phyloP scores from a whole-genome alignment of 2,888 invertebrate genomes.

The Caenorhabditis uteleia region DNA sequence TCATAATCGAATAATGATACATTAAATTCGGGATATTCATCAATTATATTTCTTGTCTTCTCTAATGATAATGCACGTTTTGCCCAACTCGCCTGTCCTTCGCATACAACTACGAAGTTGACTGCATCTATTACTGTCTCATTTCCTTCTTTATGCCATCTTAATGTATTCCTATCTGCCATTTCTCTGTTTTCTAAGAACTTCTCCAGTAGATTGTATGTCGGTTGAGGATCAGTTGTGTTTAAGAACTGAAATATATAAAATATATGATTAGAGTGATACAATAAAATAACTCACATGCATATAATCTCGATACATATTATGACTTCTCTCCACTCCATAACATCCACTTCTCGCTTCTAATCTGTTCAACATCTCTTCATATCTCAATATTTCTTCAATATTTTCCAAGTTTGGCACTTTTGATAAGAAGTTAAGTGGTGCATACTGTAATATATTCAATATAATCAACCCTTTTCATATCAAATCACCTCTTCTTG shows the following conservation, averaged over 20 bases:
- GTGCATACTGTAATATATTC: slow-evolving; percentile 54
- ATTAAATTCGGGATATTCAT: slow-evolving; percentile 55
- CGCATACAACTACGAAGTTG: slow-evolving; percentile 59
- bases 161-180: slow-evolving; percentile 47
- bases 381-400: slow-evolving; percentile 36
- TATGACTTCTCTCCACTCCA: slow-evolving; percentile 41
- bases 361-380: slow-evolving; percentile 46
- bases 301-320: slow-evolving; percentile 54
- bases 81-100: slow-evolving; percentile 51
- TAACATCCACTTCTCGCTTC: slow-evolving; percentile 50
- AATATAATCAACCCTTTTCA: slow-evolving; percentile 26
- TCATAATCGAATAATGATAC: slow-evolving; percentile 65
- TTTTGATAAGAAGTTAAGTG: slow-evolving; percentile 59
- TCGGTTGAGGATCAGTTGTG: too few relatives aligned
- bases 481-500: too few relatives aligned
- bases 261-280: background rate
- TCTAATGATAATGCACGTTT: slow-evolving; percentile 53
- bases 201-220: slow-evolving; percentile 28
- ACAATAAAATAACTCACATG: slow-evolving; percentile 10
- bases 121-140: slow-evolving; percentile 46
- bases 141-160: slow-evolving; percentile 40
- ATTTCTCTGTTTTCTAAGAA: slow-evolving; percentile 44
- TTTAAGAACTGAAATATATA: too few relatives aligned
- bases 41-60: slow-evolving; percentile 50
- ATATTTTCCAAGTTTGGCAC: slow-evolving; percentile 51